Percentiles rank a stretch among this genome's conserved stretches.
Conservation (phyloP, 2,797 vertebrate species). For the Cuniculus paca region DNA sequence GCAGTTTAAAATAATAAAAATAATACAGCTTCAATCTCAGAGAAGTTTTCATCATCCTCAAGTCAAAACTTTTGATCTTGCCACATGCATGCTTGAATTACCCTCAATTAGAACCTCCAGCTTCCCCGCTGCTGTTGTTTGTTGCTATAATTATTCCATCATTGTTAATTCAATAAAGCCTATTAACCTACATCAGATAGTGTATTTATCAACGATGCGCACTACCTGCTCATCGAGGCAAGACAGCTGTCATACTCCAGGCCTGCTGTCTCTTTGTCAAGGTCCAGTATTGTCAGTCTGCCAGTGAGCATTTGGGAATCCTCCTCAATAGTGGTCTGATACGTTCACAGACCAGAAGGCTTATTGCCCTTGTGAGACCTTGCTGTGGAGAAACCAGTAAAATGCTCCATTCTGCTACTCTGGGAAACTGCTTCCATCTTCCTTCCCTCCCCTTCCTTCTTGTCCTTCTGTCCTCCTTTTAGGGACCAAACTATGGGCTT, state of each 20-base stretch:
- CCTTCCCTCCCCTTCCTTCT: not conserved
- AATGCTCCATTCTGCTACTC: not conserved
- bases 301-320: not conserved
- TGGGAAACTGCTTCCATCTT: not conserved
- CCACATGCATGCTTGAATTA: constrained; percentile 60
- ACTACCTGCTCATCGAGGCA: constrained; percentile 58
- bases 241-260: not conserved
- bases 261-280: constrained; percentile 33
- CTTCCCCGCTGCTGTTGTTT: constrained; percentile 61
- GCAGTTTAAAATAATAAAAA: not conserved
- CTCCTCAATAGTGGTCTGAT: not conserved
- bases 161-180: constrained; percentile 63
- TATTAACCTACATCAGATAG: constrained; percentile 63
- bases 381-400: not conserved
- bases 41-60: constrained; percentile 53
- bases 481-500: not conserved
- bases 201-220: constrained; percentile 20
- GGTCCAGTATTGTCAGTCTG: not conserved
- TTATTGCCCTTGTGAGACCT: not conserved
- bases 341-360: not conserved
- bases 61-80: not conserved
- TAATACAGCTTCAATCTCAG: not conserved
- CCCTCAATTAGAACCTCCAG: constrained; percentile 44
- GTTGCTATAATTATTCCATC: constrained; percentile 67
- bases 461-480: not conserved